Evolutionary conservation across 2,888 invertebrate genomes (phyloP), one percentile per base, ranked within the genome.

Genomic region (Thereva nobilitata): DNA sequence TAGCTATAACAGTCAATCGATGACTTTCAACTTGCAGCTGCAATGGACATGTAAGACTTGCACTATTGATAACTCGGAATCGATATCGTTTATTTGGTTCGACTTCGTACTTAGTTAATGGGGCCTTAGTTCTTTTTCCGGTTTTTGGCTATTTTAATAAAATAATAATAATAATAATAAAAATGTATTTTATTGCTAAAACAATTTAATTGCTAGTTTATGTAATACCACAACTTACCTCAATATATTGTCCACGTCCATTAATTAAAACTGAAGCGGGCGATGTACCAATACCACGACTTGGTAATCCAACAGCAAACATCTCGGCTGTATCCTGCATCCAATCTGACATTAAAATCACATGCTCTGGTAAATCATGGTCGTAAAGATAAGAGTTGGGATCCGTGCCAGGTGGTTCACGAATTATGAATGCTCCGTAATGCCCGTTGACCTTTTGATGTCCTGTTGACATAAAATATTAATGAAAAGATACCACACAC

Each of bases 321-420:
- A 75, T 73, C 63, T 77, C 76, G 4, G 75, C 86, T 8, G 87
- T 78, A 69, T 85, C 83, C 72, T 89, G 87, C 71, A 89, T 86
- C 93, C 94, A 95, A 76, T 94, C 94, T 1, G 88, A 85, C 6
- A 93, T 83, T 35, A 86, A 78, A 74, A 94, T 85, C 3, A 86
- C 84, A 80, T 93, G 92, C 55, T 88, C 86, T 2, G 79, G 78
- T 40, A 83, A 82, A 76, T 94, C 94, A 72, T 84, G 84, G 75
- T 94, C 93, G 78, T 92, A 94, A 1, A 88, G 77, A 4, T 81
- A 76, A 0, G 80, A 79, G 71, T 89, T 87, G 0, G 85, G 84
- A 67, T 90, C 86, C 5, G 82, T 78, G 0, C 84, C 83, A 63
- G 83, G 83, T 0, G 89, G 86, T 57, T 85, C 84, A 38, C 89